Conservation (phyloP, 2,888 invertebrate genomes). For the Lycocerus yunnanus region DNA sequence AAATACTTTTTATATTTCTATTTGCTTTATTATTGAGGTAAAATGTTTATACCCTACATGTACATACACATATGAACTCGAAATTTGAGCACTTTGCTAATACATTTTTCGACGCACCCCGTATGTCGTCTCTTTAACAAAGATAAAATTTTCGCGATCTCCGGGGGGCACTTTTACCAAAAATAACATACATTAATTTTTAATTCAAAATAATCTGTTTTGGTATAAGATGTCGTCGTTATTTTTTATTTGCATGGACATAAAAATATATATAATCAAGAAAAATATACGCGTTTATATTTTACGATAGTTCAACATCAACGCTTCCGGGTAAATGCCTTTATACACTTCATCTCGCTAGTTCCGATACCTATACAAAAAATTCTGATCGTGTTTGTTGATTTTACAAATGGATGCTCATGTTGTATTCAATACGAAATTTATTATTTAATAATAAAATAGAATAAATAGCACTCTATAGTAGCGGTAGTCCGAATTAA, state of each 20-base stretch:
- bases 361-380: constrained; percentile 22
- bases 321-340: constrained; percentile 25
- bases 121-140: not conserved
- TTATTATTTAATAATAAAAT: constrained; percentile 26
- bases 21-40: not conserved
- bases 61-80: not conserved
- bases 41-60: not conserved
- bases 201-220: not conserved
- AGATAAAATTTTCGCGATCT: not conserved
- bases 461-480: constrained; percentile 5
- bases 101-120: not conserved
- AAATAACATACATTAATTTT: not conserved
- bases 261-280: constrained; percentile 2
- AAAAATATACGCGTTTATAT: constrained; percentile 20
- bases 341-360: constrained; percentile 22
- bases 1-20: not conserved
- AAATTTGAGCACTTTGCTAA: not conserved
- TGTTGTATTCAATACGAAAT: constrained; percentile 25
- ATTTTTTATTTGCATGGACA: constrained; percentile 8
- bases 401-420: constrained; percentile 27
- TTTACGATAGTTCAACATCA: constrained; percentile 26
- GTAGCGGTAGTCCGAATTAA: not conserved
- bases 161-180: not conserved
- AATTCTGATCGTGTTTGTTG: constrained; percentile 30
- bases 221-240: not conserved